A percentile compares a stretch with the other conserved stretches of the same genome.
Evolutionary conservation across 2,797 vertebrate genomes (phyloP).

Genomic region (Agapornis canus): DNA sequence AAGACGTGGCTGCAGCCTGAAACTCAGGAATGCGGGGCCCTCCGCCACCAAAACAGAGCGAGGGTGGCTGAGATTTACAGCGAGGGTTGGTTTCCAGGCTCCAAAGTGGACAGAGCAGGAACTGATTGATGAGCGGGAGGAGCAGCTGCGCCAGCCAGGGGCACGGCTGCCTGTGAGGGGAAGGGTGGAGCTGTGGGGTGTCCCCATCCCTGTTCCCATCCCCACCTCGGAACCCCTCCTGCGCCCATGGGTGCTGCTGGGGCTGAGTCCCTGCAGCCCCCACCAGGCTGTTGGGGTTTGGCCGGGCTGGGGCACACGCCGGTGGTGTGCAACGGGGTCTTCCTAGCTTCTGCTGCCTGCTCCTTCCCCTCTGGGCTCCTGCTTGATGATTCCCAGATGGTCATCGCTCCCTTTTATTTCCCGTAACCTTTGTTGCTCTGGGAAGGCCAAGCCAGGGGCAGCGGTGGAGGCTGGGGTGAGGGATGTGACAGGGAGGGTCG

Average conservation of each 20-base stretch:
- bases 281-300: slow-evolving; percentile 77
- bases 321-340: slow-evolving; percentile 61
- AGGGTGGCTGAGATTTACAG: slow-evolving; percentile 32
- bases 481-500: slow-evolving; percentile 49
- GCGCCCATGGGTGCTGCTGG: accelerated
- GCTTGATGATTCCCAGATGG: slow-evolving; percentile 85
- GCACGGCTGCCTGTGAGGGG: accelerated
- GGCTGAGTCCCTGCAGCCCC: neutral
- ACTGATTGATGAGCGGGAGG: slow-evolving; percentile 61
- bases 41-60: slow-evolving; percentile 38
- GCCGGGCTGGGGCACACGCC: slow-evolving; percentile 63
- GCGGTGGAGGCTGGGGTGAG: slow-evolving; percentile 47
- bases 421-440: slow-evolving; percentile 52
- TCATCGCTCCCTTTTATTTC: slow-evolving; percentile 51
- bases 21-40: slow-evolving; percentile 49
- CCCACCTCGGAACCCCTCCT: accelerated
- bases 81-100: slow-evolving; percentile 36
- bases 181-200: neutral
- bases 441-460: slow-evolving; percentile 38
- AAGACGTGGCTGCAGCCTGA: slow-evolving; percentile 56
- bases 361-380: slow-evolving; percentile 44
- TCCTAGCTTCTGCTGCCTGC: neutral
- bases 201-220: neutral
- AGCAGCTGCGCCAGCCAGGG: slow-evolving; percentile 12
- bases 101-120: neutral